Conservation (phyloP, 2,797 vertebrate genomes). For the Holocentrus rufus region DNA sequence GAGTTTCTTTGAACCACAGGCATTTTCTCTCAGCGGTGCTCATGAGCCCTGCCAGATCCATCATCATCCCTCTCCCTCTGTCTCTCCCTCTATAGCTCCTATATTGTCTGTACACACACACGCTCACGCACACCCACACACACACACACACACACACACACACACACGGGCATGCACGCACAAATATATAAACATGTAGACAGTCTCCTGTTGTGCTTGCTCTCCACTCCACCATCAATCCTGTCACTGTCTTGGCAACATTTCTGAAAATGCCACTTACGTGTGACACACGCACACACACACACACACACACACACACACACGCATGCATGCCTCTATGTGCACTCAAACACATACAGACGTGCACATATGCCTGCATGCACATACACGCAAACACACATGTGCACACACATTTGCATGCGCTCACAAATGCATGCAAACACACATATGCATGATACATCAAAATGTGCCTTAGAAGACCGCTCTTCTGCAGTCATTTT, state of each 20-base stretch:
- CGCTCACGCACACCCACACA: slow-evolving; percentile 22
- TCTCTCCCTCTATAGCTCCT: slow-evolving; percentile 64
- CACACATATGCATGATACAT: slow-evolving; percentile 16
- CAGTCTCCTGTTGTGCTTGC: slow-evolving; percentile 63
- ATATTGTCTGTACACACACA: slow-evolving; percentile 50
- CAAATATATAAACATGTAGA: slow-evolving; percentile 55
- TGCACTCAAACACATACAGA: slow-evolving; percentile 12
- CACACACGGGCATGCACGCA: slow-evolving; percentile 13
- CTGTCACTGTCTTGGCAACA: slow-evolving; percentile 57
- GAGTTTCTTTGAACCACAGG: slow-evolving; percentile 77
- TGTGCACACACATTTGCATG: not conserved
- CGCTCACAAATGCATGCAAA: not conserved
- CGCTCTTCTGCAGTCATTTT: slow-evolving; percentile 6
- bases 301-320: slow-evolving; percentile 21
- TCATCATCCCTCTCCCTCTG: slow-evolving; percentile 67
- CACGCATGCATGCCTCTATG: slow-evolving; percentile 15
- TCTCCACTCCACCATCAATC: slow-evolving; percentile 54
- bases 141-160: slow-evolving; percentile 12
- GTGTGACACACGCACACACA: slow-evolving; percentile 26
- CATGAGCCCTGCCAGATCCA: slow-evolving; percentile 72
- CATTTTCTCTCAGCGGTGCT: slow-evolving; percentile 75
- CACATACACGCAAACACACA: slow-evolving; percentile 13
- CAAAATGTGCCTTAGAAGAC: not conserved
- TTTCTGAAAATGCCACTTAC: slow-evolving; percentile 46
- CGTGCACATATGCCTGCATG: slow-evolving; percentile 23